A percentile compares a stretch with the other conserved stretches of the same genome.
These are phyloP conservation scores for Etheostoma perlongum DNA, from an alignment of 2,797 vertebrate species.

Conservation along the genomic window DNA sequence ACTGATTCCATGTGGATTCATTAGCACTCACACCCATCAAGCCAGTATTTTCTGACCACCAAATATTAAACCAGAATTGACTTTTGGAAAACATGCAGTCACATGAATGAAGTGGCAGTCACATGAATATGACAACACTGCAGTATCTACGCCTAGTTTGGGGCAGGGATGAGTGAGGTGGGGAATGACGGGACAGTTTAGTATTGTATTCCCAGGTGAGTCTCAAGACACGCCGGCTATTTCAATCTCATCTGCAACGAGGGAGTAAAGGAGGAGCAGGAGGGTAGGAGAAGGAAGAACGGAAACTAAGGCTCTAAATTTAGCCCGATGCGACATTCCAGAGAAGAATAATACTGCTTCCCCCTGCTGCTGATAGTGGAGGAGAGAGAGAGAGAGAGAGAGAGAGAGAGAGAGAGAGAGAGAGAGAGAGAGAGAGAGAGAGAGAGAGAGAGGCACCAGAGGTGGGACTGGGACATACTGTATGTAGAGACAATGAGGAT, in stretches of 20 bases:
- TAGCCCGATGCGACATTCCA: conserved; percentile 83
- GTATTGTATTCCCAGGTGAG: conserved; percentile 60
- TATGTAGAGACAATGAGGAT: conserved; percentile 12
- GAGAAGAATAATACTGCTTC: conserved; percentile 78
- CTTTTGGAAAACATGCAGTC: conserved; percentile 14
- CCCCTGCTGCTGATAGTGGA: conserved; percentile 48
- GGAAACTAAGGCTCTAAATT: conserved; percentile 82
- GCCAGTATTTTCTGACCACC: background rate
- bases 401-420: conserved; percentile 30
- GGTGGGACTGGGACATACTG: conserved; percentile 16
- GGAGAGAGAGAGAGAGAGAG: conserved; percentile 39
- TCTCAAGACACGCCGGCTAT: conserved; percentile 62
- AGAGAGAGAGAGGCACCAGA: conserved; percentile 26
- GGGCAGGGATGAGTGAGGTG: conserved; percentile 7
- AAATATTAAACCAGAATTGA: conserved; percentile 8
- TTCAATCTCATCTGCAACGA: conserved; percentile 70
- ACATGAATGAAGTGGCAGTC: background rate
- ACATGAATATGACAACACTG: background rate
- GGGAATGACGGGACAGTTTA: conserved; percentile 44
- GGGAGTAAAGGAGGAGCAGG: conserved; percentile 54
- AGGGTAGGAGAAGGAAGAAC: conserved; percentile 69
- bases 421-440: conserved; percentile 41
- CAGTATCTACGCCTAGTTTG: background rate
- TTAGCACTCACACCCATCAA: background rate
- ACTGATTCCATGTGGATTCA: background rate